Evolutionary conservation across 1,140 invertebrate genomes (phyloP).

Genomic region (Lysiphlebus fabarum): DNA sequence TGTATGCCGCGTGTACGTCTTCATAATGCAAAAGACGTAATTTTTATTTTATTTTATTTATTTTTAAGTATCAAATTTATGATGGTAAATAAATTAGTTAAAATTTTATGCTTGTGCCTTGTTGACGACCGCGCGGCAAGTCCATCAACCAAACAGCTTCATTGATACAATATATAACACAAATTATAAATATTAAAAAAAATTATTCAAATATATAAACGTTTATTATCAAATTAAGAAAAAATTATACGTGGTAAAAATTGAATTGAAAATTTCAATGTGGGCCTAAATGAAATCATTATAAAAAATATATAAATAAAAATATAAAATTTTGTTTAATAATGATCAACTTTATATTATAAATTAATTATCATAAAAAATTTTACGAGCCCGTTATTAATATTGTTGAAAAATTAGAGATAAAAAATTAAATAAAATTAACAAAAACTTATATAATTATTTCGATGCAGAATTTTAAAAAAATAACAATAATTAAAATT

Average conservation of each 20-base stretch:
- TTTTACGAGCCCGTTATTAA: conserved; percentile 22
- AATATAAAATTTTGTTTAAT: conserved; percentile 6
- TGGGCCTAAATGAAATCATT: no score
- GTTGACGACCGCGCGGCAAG: conserved; percentile 8
- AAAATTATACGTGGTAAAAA: no score
- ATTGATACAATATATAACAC: no score
- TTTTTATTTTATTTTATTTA: background rate
- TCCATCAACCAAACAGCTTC: background rate
- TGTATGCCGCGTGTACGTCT: conserved; percentile 5
- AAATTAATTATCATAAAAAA: conserved; percentile 12
- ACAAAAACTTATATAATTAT: background rate
- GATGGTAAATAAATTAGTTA: background rate
- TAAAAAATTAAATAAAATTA: background rate
- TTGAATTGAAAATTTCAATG: no score
- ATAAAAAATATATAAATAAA: background rate
- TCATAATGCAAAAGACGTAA: conserved; percentile 2
- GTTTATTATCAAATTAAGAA: no score
- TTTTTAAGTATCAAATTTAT: conserved; percentile 9
- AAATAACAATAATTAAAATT: no score
- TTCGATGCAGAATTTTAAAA: no score
- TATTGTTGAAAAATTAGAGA: conserved; percentile 20
- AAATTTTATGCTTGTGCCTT: background rate
- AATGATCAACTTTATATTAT: background rate
- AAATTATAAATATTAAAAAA: no score
- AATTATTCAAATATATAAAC: no score